A percentile compares a stretch with the other conserved stretches of the same genome.
These are phyloP conservation scores for Cyanoramphus novaezelandiae DNA, from an alignment of 2,113 vertebrate species.

Conservation along the genomic window DNA sequence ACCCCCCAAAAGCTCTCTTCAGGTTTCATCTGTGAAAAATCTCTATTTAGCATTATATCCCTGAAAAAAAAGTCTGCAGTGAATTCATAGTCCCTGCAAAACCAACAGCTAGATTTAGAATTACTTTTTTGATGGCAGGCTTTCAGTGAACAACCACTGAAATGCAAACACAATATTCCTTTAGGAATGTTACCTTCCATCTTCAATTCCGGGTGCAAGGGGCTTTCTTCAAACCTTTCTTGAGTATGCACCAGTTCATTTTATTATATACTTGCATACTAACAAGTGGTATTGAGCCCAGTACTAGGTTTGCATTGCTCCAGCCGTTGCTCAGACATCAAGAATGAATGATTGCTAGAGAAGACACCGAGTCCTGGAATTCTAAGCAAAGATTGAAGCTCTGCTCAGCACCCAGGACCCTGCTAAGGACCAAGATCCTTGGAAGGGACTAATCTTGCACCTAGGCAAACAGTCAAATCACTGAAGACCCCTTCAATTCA, in stretches of 20 bases:
- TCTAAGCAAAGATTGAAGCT: background rate
- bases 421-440: fast-evolving
- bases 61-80: background rate
- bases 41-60: background rate
- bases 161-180: background rate
- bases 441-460: too few species aligned
- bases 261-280: background rate
- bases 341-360: background rate
- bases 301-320: background rate
- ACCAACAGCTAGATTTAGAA: background rate
- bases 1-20: background rate
- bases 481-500: background rate
- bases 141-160: background rate
- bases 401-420: background rate
- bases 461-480: background rate
- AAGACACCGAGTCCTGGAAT: background rate
- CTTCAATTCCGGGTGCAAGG: background rate
- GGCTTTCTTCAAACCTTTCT: background rate
- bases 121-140: background rate
- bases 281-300: fast-evolving
- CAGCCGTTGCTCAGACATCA: background rate
- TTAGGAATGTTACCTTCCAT: background rate
- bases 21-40: background rate
- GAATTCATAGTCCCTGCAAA: background rate
- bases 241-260: background rate